phyloP scores from a whole-genome alignment of 2,797 vertebrate species.

The Syngnathus rostellatus region DNA sequence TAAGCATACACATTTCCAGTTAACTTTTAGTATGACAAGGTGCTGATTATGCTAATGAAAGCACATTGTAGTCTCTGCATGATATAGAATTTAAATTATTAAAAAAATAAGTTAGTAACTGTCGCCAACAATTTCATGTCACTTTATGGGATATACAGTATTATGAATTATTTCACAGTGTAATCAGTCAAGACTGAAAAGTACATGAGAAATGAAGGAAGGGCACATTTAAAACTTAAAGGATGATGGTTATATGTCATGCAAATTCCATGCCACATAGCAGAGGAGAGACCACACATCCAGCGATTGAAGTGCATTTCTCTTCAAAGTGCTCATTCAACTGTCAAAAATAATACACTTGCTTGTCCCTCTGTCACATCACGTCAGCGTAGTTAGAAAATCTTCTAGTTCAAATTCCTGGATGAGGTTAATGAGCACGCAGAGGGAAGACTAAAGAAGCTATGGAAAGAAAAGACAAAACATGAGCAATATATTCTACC shows the following conservation, averaged over 20 bases:
- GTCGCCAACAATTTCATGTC: not conserved
- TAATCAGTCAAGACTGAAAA: slow-evolving; percentile 32
- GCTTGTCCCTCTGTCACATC: slow-evolving; percentile 44
- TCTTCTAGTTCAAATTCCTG: slow-evolving; percentile 85
- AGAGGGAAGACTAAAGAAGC: slow-evolving; percentile 84
- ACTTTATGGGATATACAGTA: not conserved
- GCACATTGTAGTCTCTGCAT: not conserved
- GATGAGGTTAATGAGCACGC: slow-evolving; percentile 79
- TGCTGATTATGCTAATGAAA: not conserved
- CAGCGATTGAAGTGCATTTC: slow-evolving; percentile 29
- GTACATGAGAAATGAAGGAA: slow-evolving; percentile 33
- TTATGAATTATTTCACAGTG: slow-evolving; percentile 55
- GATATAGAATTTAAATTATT: not conserved
- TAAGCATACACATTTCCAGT: not conserved
- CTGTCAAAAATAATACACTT: slow-evolving; percentile 53
- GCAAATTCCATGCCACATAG: slow-evolving; percentile 54
- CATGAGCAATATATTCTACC: slow-evolving; percentile 21
- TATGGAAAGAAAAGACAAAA: slow-evolving; percentile 63
- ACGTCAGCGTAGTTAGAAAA: slow-evolving; percentile 51
- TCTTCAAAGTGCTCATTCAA: slow-evolving; percentile 44
- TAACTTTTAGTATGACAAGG: not conserved
- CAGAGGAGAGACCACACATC: slow-evolving; percentile 25
- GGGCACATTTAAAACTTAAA: slow-evolving; percentile 31
- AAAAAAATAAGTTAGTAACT: not conserved
- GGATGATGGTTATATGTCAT: slow-evolving; percentile 38